Evolutionary conservation across 2,888 invertebrate species (phyloP), one percentile per base, ranked within the genome.

Genomic region (Phengaris arion): DNA sequence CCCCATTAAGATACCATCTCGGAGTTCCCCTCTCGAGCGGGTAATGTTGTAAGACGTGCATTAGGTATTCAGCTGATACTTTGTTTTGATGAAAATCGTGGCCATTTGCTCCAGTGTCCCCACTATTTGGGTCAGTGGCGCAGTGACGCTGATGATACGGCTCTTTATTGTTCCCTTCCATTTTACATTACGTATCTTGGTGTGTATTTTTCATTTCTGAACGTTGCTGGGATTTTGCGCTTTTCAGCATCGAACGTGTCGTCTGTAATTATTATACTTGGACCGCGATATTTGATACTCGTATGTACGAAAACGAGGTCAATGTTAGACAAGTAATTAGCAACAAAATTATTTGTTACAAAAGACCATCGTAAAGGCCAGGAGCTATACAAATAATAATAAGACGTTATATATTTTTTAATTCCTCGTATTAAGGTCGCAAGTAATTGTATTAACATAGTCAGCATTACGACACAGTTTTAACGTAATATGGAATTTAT

Each of bases 111-210:
- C 87, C 87, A 85, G 83, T 86, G 87, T 87, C 81, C 82, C 83
- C 64, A 84, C 85, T 88, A 92, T 92, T 87, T 90, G 83, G 92
- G 92, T 91, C 91, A 92, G 86, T 87, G 85, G 89, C 86, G 86
- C 90, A 86, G 86, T 83, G 83, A 80, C 82, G 82, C 81, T 79
- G 82, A 80, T 86, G 87, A 87, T 87, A 89, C 83, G 84, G 83
- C 83, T 84, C 83, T 85, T 87, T 86, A 88, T 88, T 87, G 87
- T 89, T 85, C 85, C 82, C 85, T 85, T 84, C 84, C 84, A 82
- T 82, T 83, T 83, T 83, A 81, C 83, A 79, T 85, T 84, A 85
- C 83, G 85, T 83, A 80, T 79, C 79, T 79, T 77, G 64, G 64
- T 6, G 64, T 35, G 51, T 52, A 74, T 77, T 79, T 75, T 80